Evolutionary conservation across 1,140 invertebrate genomes (phyloP), one percentile per base, ranked within the genome.

Genomic region (Drosophila nikananu): DNA sequence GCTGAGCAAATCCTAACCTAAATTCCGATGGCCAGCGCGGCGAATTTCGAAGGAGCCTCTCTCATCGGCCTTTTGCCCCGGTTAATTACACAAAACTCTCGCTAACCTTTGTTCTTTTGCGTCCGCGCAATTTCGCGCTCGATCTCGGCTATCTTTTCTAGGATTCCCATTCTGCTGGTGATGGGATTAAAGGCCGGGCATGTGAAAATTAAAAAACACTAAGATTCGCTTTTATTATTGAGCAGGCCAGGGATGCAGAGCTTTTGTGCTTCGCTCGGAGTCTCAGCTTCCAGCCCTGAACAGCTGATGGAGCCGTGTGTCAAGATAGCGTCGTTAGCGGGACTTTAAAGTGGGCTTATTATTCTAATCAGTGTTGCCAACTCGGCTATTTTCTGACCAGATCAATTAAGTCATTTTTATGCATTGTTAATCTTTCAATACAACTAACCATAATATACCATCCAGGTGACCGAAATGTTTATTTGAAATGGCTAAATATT

Each of bases 21-120:
- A 82, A 86, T 87, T 86, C 83, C 75, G 42, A 60, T 86, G 39
- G 80, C 77, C 71, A 68, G 73, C 48, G 70, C 80, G 72, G 76
- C 79, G 54, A 12, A 32, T 32, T 49, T 58, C 23, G 23, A 30
- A 30, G 35, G n/a, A 66, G 51, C 44, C 71, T 70, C 70, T 52
- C 39, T 39, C 68, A 17, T 19, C 25, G 42, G 39, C 12, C 8
- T 5, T 5, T 19, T 25, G 10, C 2, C 0, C 25, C 10, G 5
- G 42, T 25, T 3, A 17, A 37, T 2, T 37, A n/a, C 13, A 39
- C 12, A 21, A 19, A 32, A 19, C n/a, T 21, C 2, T n/a, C 54
- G 64, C 78, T 81, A 94, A 99, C 98, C 98, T 97, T 99, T 99
- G 94, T 99, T 99, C 94, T 99, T 99, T 93, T 99, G 99, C 27